Percentiles rank a stretch among this genome's conserved stretches.
phyloP scores from a whole-genome alignment of 2,797 vertebrate species.

The Diceros bicornis region DNA sequence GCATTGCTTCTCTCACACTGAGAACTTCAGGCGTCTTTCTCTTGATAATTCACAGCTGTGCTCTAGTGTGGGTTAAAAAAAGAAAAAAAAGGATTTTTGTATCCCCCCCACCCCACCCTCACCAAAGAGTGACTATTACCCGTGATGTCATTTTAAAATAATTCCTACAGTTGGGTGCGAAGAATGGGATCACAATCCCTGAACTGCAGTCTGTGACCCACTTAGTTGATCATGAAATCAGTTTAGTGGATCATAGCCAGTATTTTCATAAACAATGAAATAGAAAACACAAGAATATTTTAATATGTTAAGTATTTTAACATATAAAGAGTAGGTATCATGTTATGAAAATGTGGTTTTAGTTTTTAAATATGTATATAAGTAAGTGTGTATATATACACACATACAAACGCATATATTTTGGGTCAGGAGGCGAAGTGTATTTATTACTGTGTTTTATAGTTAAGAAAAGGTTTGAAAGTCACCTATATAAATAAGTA shows the following conservation, averaged over 20 bases:
- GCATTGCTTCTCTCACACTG: not conserved
- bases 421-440: not conserved
- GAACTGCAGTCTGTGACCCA: not conserved
- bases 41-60: not conserved
- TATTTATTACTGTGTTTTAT: constrained; percentile 36
- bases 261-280: not conserved
- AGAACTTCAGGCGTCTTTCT: not conserved
- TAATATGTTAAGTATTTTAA: constrained; percentile 15
- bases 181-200: not conserved
- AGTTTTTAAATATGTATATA: not conserved
- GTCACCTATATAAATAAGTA: not conserved
- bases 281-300: constrained; percentile 38
- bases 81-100: not conserved
- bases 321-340: not conserved
- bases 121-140: not conserved
- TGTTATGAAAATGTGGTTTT: not conserved
- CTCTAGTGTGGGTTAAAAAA: not conserved
- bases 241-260: not conserved
- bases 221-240: constrained; percentile 34
- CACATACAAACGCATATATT: not conserved
- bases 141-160: constrained; percentile 32
- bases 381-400: not conserved
- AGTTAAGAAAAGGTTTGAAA: not conserved
- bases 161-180: not conserved
- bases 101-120: not conserved